A percentile compares a stretch with the other conserved stretches of the same genome.
These are phyloP conservation scores for Epinephelus fuscoguttatus DNA, from an alignment of 2,113 vertebrate genomes.

Conservation along the genomic window DNA sequence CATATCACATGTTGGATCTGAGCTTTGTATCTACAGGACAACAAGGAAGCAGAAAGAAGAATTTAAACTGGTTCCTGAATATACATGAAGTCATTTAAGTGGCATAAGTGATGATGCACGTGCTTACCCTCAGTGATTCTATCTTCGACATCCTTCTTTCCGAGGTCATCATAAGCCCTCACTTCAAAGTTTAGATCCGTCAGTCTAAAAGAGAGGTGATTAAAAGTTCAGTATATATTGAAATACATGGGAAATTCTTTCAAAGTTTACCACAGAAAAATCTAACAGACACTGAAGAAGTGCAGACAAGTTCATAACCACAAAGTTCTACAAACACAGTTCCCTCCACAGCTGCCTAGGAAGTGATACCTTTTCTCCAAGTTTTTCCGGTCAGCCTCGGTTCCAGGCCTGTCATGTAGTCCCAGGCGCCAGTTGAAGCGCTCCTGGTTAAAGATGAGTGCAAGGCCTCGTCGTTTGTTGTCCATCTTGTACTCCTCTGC, in stretches of 20 bases:
- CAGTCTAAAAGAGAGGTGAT: slow-evolving; percentile 77
- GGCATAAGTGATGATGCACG: neutral
- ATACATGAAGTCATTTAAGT: neutral
- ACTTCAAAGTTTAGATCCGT: slow-evolving; percentile 91
- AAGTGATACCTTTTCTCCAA: slow-evolving; percentile 85
- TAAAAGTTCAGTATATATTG: too few species aligned
- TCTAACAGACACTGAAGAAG: neutral
- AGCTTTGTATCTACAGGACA: too few species aligned
- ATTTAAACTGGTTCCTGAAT: neutral
- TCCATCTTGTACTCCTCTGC: slow-evolving; percentile 91
- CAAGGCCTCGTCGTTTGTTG: slow-evolving; percentile 88
- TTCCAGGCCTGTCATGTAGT: slow-evolving; percentile 85
- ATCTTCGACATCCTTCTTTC: slow-evolving; percentile 79
- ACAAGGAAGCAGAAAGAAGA: too few species aligned
- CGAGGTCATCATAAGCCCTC: slow-evolving; percentile 84
- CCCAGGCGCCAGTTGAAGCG: slow-evolving; percentile 88
- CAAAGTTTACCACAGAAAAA: neutral
- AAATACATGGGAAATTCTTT: too few species aligned
- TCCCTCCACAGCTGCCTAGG: neutral
- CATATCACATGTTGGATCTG: too few species aligned
- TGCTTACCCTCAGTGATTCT: slow-evolving; percentile 87
- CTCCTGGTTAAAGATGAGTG: slow-evolving; percentile 96
- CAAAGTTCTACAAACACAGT: neutral
- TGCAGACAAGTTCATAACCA: neutral
- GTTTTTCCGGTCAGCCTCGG: slow-evolving; percentile 86